Conservation (phyloP, 2,113 vertebrate species). For the Sander vitreus region DNA sequence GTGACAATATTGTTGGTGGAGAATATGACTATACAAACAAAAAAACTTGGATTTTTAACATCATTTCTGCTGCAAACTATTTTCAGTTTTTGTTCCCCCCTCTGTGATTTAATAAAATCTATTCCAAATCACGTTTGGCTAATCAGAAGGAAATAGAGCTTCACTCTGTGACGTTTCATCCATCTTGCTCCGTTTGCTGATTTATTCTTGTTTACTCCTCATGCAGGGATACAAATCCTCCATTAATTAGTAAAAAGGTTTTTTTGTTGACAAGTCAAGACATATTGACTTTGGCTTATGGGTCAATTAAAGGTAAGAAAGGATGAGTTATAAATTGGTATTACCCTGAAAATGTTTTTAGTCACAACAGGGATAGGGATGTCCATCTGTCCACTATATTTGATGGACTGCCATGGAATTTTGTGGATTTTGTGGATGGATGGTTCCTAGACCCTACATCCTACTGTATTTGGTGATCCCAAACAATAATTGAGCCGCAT, state of each 20-base stretch:
- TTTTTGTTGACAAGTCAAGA: background rate
- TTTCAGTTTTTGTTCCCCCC: background rate
- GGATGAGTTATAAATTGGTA: background rate
- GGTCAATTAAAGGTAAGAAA: background rate
- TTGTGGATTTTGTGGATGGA: too few relatives aligned
- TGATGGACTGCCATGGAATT: too few relatives aligned
- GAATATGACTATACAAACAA: background rate
- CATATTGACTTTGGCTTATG: background rate
- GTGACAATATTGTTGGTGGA: background rate
- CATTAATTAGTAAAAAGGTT: conserved; percentile 30
- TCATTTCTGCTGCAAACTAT: background rate
- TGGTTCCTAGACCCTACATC: too few relatives aligned
- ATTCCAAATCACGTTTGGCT: background rate
- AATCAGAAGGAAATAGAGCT: background rate
- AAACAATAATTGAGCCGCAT: too few relatives aligned
- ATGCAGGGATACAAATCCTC: background rate
- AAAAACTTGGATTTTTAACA: background rate
- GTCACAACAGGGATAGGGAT: background rate
- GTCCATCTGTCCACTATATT: background rate
- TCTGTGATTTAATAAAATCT: background rate
- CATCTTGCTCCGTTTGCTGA: background rate
- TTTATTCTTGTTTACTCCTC: conserved; percentile 9
- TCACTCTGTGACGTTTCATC: background rate
- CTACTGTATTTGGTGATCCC: too few relatives aligned
- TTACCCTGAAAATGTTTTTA: background rate